Conservation (phyloP, 1,140 invertebrate genomes). For the Octopus bimaculoides region DNA sequence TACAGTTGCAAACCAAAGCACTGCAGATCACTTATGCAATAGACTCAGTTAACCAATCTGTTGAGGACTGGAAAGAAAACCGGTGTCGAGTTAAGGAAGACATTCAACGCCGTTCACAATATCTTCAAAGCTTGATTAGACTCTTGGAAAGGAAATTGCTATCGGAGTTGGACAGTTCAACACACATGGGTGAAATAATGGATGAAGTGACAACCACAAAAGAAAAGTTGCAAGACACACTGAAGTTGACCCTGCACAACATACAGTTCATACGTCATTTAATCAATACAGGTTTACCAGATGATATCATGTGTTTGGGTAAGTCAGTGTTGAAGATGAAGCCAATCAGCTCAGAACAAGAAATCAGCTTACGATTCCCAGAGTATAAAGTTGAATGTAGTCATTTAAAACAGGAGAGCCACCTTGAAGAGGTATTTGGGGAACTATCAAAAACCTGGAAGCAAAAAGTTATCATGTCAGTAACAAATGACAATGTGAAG, state of each 20-base stretch:
- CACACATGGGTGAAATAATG: constrained; percentile 22
- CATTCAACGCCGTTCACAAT: constrained; percentile 27
- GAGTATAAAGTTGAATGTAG: background rate
- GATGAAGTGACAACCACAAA: constrained; percentile 23
- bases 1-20: constrained; percentile 30
- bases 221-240: constrained; percentile 23
- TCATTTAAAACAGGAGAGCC: background rate
- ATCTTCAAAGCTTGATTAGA: constrained; percentile 29
- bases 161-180: constrained; percentile 24
- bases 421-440: background rate
- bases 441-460: background rate
- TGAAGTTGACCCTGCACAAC: constrained; percentile 30
- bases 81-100: constrained; percentile 24
- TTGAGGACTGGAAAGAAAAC: constrained; percentile 27
- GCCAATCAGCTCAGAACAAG: background rate
- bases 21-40: constrained; percentile 29
- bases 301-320: constrained; percentile 27
- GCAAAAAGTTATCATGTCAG: background rate
- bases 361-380: background rate
- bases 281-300: constrained; percentile 25
- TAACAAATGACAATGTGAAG: background rate
- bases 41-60: constrained; percentile 25
- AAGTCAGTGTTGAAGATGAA: constrained; percentile 17
- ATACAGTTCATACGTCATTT: constrained; percentile 33
- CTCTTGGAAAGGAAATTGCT: constrained; percentile 30